These are phyloP conservation scores for Lagenorhynchus albirostris DNA, from an alignment of 2,113 vertebrate species.

Conservation along the genomic window DNA sequence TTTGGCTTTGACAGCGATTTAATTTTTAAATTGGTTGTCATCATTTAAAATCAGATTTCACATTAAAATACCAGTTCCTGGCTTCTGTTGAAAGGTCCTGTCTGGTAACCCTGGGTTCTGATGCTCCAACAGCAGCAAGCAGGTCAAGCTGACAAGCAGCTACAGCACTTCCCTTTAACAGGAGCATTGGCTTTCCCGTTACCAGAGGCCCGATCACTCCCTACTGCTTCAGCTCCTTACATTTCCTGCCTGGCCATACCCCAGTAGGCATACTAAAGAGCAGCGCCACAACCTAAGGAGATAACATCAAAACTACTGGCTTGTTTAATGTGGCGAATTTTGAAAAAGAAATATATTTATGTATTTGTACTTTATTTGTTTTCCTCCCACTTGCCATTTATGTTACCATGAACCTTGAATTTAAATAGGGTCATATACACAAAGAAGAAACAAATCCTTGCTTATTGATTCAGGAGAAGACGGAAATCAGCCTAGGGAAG, in stretches of 20 bases:
- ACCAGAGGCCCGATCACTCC: neutral
- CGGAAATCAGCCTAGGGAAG: conserved; percentile 58
- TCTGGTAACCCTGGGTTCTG: neutral
- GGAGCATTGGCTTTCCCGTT: neutral
- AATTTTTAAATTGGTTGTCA: neutral
- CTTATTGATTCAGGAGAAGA: conserved; percentile 65
- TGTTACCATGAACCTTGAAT: conserved; percentile 63
- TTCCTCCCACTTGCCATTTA: conserved; percentile 74
- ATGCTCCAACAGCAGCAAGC: neutral
- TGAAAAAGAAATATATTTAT: conserved; percentile 70
- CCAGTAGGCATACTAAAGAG: conserved; percentile 30
- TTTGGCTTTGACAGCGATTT: neutral
- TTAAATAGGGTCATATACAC: conserved; percentile 29
- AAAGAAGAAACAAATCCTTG: conserved; percentile 70
- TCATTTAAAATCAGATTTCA: neutral
- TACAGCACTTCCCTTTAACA: accelerated
- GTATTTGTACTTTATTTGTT: conserved; percentile 73
- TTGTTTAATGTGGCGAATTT: conserved; percentile 71
- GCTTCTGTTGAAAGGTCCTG: neutral
- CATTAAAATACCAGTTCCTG: conserved; percentile 5
- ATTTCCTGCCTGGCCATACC: conserved; percentile 39
- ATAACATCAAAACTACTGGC: conserved; percentile 58
- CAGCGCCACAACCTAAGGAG: neutral
- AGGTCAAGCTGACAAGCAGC: neutral
- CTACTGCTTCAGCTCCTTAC: neutral